Conservation (phyloP, 1,140 invertebrate genomes). For the Ceratina calcarata region DNA sequence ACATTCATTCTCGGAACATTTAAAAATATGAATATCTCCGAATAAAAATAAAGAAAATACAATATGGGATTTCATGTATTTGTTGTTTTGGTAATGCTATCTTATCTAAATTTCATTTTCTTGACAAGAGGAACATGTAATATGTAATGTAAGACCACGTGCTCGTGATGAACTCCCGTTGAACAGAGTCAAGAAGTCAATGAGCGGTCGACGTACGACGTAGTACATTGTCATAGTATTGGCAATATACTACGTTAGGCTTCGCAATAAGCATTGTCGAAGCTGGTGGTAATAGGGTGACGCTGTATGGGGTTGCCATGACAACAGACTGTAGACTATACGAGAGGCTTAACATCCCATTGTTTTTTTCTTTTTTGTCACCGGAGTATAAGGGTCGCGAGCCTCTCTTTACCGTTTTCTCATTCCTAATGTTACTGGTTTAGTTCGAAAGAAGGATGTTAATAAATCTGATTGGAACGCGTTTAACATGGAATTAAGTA, state of each 20-base stretch:
- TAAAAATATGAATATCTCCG: too few species aligned
- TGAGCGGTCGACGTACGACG: conserved; percentile 6
- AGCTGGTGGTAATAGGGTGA: conserved; percentile 51
- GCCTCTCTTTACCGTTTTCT: conserved; percentile 12
- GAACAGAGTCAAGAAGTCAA: conserved; percentile 30
- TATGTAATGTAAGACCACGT: conserved; percentile 1
- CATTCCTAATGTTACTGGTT: conserved; percentile 10
- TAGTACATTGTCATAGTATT: conserved; percentile 6
- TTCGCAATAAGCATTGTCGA: conserved; percentile 32
- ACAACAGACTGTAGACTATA: conserved; percentile 72
- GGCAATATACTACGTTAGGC: conserved; percentile 12
- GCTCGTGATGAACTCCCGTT: conserved; percentile 3
- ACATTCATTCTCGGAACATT: too few species aligned
- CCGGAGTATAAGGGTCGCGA: too few species aligned
- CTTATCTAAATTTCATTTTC: background rate
- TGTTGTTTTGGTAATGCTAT: background rate
- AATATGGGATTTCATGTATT: background rate
- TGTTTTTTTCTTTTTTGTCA: too few species aligned
- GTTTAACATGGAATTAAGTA: too few species aligned
- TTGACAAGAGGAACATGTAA: too few species aligned
- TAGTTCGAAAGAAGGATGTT: too few species aligned
- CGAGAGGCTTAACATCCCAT: conserved; percentile 46
- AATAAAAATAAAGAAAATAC: background rate
- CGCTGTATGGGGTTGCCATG: conserved; percentile 72
- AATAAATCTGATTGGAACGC: too few species aligned